Base-by-base conservation (phyloP, 2,113 vertebrate genomes). In the Gambusia holbrooki region DNA sequence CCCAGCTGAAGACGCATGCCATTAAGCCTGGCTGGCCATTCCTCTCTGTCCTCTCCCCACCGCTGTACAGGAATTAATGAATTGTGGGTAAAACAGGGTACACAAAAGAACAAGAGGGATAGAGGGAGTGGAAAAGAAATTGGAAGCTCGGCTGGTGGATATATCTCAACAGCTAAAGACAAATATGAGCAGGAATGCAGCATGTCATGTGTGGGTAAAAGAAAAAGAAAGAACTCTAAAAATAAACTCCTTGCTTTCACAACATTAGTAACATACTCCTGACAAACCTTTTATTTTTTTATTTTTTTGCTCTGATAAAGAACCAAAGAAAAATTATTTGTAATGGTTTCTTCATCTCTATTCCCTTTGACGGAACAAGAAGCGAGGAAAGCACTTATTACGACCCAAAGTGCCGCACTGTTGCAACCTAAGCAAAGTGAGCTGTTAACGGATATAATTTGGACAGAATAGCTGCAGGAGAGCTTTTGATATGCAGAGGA, bases 401-500 rank as follows among this genome's bases (percentile, higher is more conserved):
- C 96, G 96, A 25, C 96, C 87, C 95, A 97, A 97, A 98, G 97
- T 94, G 96, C 96, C 95, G 92, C 87, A 95, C 95, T 96, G 96
- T 95, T 96, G 97, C 96, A 95, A 96, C 95, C 96, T 95, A 95
- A 96, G 97, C 96, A 98, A 97, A 98, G 97, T 96, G 97, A 97
- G 97, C 97, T 97, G 97, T 98, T 98, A 99, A 97, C 97, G 94
- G 96, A 97, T 97, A 98, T 97, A 97, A 98, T 98, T 97, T 99
- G 97, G 95, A 94, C 94, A 93, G 96, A 96, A 97, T 96, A 96
- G 96, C 96, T 96, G 96, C 96, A 97, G 96, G 96, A 99, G 96
- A 95, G 94, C 98, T 98, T 99, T 99, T 99, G 97, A 99, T 99
- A 98, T 99, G 97, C 96, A 99, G 98, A 99, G 93, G 96, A 98